Evolutionary conservation across 2,888 invertebrate species (phyloP).

Genomic region (Spatulosminthurus flaviceps): DNA sequence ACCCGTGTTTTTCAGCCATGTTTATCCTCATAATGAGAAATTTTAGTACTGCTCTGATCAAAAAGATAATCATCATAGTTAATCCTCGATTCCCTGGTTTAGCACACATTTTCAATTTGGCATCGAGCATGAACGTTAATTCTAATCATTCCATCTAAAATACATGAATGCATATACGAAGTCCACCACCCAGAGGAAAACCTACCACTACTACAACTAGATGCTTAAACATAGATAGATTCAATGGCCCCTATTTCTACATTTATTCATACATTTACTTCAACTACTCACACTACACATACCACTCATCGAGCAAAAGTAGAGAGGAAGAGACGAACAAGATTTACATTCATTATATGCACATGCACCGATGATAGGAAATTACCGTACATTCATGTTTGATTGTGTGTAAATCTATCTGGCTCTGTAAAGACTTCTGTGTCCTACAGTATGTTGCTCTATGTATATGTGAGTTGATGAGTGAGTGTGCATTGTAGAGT

Average conservation of each 20-base stretch:
- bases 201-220: too few relatives aligned
- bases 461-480: neutral
- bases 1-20: too few relatives aligned
- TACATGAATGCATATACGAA: neutral
- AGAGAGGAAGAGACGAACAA: neutral
- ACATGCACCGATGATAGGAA: neutral
- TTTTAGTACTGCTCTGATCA: neutral
- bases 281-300: too few relatives aligned
- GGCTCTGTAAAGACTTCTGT: neutral
- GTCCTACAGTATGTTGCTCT: neutral
- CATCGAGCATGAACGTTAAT: too few relatives aligned
- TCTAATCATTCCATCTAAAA: neutral
- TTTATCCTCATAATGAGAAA: constrained; percentile 18
- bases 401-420: neutral
- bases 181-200: neutral
- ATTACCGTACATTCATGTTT: neutral
- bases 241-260: too few relatives aligned
- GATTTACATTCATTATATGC: constrained; percentile 2
- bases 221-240: too few relatives aligned
- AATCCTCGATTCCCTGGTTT: neutral
- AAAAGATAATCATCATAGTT: neutral
- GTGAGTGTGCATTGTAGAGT: neutral
- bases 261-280: neutral
- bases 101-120: neutral
- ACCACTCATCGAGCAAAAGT: too few relatives aligned